Conservation (phyloP, 2,888 invertebrate species). For the Brachyopa scutellaris region DNA sequence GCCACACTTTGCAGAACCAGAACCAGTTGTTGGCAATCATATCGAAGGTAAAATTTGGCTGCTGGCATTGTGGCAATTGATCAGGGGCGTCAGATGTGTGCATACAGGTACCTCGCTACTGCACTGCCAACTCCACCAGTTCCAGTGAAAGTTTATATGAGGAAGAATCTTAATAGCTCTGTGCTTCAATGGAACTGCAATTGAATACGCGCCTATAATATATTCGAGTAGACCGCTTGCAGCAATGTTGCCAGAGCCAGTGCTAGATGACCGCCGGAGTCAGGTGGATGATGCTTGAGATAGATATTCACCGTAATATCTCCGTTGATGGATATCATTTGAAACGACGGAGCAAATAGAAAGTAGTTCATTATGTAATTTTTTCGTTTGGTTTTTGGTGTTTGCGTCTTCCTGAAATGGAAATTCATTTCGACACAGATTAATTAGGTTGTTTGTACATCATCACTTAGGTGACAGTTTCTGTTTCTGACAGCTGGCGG, state of each 20-base stretch:
- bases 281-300: background rate
- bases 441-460: slow-evolving; percentile 20
- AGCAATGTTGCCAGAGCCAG: slow-evolving; percentile 10
- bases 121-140: background rate
- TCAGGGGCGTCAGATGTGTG: too few relatives aligned
- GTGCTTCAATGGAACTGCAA: slow-evolving; percentile 45
- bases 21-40: slow-evolving; percentile 46
- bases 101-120: background rate
- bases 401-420: slow-evolving; percentile 36
- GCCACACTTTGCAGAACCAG: slow-evolving; percentile 61
- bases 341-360: slow-evolving; percentile 56
- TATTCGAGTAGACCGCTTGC: slow-evolving; percentile 2
- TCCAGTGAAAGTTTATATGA: slow-evolving; percentile 63
- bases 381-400: slow-evolving; percentile 10
- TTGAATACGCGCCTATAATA: slow-evolving; percentile 32
- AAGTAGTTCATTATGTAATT: slow-evolving; percentile 60
- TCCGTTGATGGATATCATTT: slow-evolving; percentile 23
- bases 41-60: slow-evolving; percentile 16
- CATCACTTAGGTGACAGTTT: background rate
- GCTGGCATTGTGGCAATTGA: too few relatives aligned
- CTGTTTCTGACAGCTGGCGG: background rate
- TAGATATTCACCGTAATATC: too few relatives aligned
- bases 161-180: slow-evolving; percentile 58
- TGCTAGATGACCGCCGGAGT: slow-evolving; percentile 8
- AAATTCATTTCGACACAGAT: slow-evolving; percentile 27